Base-by-base conservation (phyloP, 2,113 vertebrate species). In the Cercocebus atys region DNA sequence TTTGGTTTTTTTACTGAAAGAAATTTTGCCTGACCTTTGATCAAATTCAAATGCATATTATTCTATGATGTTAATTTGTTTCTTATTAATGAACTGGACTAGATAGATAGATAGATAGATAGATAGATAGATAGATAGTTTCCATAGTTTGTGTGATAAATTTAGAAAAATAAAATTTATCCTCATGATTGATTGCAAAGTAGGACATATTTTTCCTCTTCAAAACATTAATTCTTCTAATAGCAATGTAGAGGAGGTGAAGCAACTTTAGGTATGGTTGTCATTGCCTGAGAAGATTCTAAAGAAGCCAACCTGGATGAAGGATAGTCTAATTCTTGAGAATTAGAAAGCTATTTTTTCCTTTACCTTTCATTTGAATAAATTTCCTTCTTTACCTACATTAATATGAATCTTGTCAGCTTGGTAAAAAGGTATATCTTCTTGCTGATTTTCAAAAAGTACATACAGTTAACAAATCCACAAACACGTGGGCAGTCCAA, bases 171-270 rank as follows among this genome's bases (percentile, higher is more conserved):
- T 55, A n/a, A 96, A 88, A 61, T 87, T 93, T 80, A 47, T 83
- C 93, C 47, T 66, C 40, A 78, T 98, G 97, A 98, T 98, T 98
- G 97, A 98, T 97, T 91, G 81, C 40, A 50, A 45, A 97, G 40
- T 82, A 86, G 64, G 81, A 88, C 61, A 76, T 98, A 96, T 98
- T 96, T 83, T 82, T 90, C 96, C 27, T 96, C 80, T 93, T 97
- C 81, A 32, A 93, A 96, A 45, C 76, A 98, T 98, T 0, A 97
- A 98, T 98, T 98, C 82, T 98, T 98, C 43, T 32, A 95, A 97
- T 97, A 98, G 13, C 90, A 97, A 96, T 98, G 97, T 98, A 97
- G 94, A 92, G 90, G 76, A 98, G 93, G 86, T 90, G 79, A 75
- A 92, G 40, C 35, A 95, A 97, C 83, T 90, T 38, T 70, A 97